Base-by-base conservation (phyloP, 2,888 invertebrate genomes). In the Sturmia bella region DNA sequence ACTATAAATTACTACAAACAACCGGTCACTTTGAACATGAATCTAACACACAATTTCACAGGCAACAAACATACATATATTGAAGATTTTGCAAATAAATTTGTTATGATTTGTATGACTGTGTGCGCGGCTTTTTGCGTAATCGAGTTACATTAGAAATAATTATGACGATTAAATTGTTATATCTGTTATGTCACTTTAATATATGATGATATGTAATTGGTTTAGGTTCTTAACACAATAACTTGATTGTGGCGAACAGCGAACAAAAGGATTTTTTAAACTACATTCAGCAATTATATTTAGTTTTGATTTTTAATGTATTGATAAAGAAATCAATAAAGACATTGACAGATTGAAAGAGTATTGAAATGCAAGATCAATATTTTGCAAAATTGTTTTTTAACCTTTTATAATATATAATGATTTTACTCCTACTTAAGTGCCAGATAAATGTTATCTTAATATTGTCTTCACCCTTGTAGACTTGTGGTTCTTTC, bases 1-100 rank as follows among this genome's bases (percentile, higher is more conserved):
- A 52, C 48, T 52, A 76, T 76, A 52, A 76, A 59, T 76, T 59
- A 52, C 15, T 52, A 21, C 21, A 59, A 75, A 37, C 52, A 13
- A 15, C 15, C 21, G 17, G 50, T 48, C 17, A 24, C 9, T 52
- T 45, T 54, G 43, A 41, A 27, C 24, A 52, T 1, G 7, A 15
- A 52, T 54, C 19, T 12, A 11, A 24, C 15, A 43, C 43, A 21
- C 21, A 52, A 63, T 61, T 54, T 59, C 15, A 37, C 50, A 27
- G 24, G 17, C 59, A 57, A 13, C 15, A 11, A 32, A 13, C 37
- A 50, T 52, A 13, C 37, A 50, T 52, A 41, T 43, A 45, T 63
- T 73, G 54, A 41, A 63, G 61, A 43, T 54, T 64, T 68, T 32
- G 24, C 57, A n/a, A 19, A 43, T 59, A 9, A 41, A 48, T 19